phyloP scores from a whole-genome alignment of 2,888 invertebrate species.

The Aleiodes testaceus region DNA sequence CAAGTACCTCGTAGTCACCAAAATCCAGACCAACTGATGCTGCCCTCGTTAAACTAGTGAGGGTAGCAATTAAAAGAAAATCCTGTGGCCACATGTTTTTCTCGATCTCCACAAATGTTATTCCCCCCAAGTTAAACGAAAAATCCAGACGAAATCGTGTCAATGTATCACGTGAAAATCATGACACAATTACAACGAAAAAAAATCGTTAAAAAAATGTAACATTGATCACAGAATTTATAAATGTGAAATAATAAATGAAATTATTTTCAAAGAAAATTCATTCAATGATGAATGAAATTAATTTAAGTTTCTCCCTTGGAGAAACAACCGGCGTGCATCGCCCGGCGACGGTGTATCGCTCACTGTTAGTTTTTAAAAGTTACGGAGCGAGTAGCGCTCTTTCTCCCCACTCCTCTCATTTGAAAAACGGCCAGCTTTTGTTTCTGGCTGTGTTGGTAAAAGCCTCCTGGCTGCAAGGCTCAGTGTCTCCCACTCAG shows the following conservation, averaged over 20 bases:
- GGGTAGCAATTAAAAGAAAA: conserved; percentile 58
- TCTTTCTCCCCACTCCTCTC: neutral
- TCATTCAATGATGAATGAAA: neutral
- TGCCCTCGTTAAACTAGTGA: conserved; percentile 52
- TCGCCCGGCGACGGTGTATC: neutral
- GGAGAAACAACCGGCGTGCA: neutral
- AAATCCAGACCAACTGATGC: conserved; percentile 57
- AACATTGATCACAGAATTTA: neutral
- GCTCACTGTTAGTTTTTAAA: conserved; percentile 33
- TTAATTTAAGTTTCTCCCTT: neutral
- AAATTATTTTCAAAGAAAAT: neutral
- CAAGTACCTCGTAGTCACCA: conserved; percentile 64
- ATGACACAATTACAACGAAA: neutral
- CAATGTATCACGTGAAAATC: neutral
- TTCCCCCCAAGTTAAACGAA: neutral
- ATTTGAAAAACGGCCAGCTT: neutral
- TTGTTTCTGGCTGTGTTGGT: conserved; percentile 21
- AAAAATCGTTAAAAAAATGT: neutral
- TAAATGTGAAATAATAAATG: neutral
- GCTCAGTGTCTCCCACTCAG: conserved; percentile 25
- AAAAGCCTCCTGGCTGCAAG: conserved; percentile 14
- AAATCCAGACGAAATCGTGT: neutral
- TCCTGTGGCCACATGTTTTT: conserved; percentile 59
- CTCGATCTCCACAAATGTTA: neutral
- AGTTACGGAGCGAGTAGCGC: conserved; percentile 26